phyloP scores from a whole-genome alignment of 2,113 vertebrate genomes.

The Chunga burmeisteri region DNA sequence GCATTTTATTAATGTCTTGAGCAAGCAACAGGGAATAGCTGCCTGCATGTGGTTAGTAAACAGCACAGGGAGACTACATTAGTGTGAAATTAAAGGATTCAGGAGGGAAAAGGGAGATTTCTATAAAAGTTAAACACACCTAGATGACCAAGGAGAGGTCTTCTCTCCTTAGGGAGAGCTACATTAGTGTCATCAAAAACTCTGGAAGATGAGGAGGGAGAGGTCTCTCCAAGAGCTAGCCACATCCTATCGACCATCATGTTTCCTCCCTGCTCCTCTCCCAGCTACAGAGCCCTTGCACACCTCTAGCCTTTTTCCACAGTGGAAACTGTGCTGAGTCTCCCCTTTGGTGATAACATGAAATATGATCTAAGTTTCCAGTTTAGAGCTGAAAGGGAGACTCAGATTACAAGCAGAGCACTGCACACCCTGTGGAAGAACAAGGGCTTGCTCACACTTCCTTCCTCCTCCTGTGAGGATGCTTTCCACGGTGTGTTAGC shows the following conservation, averaged over 20 bases:
- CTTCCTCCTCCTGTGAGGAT: neutral
- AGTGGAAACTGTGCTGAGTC: neutral
- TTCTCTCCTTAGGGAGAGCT: neutral
- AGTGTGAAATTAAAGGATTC: neutral
- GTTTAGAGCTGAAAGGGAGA: neutral
- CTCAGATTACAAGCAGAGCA: neutral
- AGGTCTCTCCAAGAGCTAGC: neutral
- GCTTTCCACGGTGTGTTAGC: neutral
- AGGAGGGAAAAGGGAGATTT: neutral
- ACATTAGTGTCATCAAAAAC: neutral
- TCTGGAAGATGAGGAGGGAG: neutral
- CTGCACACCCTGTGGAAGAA: neutral
- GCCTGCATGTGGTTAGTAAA: neutral
- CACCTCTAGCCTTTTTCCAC: neutral
- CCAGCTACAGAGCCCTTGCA: neutral
- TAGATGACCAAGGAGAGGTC: neutral
- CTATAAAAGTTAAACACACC: neutral
- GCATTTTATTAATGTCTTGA: conserved; percentile 18
- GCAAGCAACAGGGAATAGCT: neutral
- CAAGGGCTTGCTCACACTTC: neutral
- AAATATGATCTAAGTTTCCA: neutral
- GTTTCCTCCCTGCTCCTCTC: neutral
- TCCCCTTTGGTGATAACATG: neutral
- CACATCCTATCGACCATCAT: neutral
- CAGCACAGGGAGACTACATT: neutral